Percentiles rank a stretch among this genome's conserved stretches.
Conservation (phyloP, 2,113 vertebrate species). For the Bubo scandiacus region DNA sequence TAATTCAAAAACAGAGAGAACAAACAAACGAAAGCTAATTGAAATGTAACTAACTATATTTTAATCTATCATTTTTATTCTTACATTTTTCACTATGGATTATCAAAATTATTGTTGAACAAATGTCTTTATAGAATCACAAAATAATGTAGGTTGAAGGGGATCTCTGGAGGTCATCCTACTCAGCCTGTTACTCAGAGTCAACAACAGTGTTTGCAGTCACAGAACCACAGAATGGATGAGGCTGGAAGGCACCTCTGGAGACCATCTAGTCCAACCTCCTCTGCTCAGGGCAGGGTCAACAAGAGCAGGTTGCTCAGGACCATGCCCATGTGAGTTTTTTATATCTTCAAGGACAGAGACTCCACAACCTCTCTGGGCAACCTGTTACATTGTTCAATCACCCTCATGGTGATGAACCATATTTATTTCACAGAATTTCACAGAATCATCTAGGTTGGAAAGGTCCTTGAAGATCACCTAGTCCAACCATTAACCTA, state of each 20-base stretch:
- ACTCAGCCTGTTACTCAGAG: not conserved
- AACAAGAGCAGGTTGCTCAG: not conserved
- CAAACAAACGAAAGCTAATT: not conserved
- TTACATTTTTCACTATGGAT: not conserved
- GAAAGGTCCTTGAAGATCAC: too few relatives aligned
- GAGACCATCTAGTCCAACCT: not conserved
- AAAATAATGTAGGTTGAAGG: not conserved
- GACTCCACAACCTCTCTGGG: not conserved
- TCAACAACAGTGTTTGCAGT: not conserved
- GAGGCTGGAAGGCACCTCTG: not conserved
- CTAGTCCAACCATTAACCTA: too few relatives aligned
- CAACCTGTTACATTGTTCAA: not conserved
- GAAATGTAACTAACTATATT: not conserved
- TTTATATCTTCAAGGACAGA: not conserved
- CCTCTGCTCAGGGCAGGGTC: not conserved
- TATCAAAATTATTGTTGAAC: not conserved
- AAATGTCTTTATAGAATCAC: not conserved
- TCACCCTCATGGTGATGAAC: not conserved
- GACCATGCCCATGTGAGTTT: not conserved
- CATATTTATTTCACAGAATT: not conserved
- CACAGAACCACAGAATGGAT: not conserved
- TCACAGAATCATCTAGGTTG: too few relatives aligned
- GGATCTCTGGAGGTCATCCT: not conserved
- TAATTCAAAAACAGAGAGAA: not conserved
- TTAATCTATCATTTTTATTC: not conserved